Conservation (phyloP, 2,113 vertebrate genomes). For the Ammodytes marinus region DNA sequence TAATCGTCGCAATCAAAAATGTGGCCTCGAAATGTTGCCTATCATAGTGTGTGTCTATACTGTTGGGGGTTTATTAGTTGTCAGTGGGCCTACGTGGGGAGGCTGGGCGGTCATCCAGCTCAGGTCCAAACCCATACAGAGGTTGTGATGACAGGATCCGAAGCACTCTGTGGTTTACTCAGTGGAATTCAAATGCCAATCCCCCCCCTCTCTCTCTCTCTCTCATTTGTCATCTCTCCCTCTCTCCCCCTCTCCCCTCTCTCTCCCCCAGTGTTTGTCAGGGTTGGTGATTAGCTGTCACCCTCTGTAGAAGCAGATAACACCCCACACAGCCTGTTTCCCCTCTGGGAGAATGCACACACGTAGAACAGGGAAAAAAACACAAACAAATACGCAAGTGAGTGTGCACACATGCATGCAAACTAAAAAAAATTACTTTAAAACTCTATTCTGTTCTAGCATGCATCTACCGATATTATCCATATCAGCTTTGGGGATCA, state of each 20-base stretch:
- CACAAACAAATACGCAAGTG: constrained; percentile 76
- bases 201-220: constrained; percentile 57
- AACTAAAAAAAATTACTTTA: constrained; percentile 67
- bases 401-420: constrained; percentile 55
- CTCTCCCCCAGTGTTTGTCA: constrained; percentile 82
- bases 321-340: constrained; percentile 82
- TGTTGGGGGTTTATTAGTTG: constrained; percentile 74
- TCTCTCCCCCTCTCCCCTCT: constrained; percentile 62
- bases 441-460: constrained; percentile 51
- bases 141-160: constrained; percentile 75
- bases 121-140: constrained; percentile 70
- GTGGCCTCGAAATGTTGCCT: constrained; percentile 55
- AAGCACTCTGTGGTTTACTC: constrained; percentile 71
- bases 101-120: constrained; percentile 63
- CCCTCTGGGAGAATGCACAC: constrained; percentile 78
- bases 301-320: constrained; percentile 85
- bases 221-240: constrained; percentile 68
- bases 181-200: constrained; percentile 81
- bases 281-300: constrained; percentile 86
- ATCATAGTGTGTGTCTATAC: constrained; percentile 59
- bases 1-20: constrained; percentile 72
- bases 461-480: constrained; percentile 51
- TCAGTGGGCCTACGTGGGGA: constrained; percentile 61
- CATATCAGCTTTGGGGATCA: neutral
- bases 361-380: constrained; percentile 75